Evolutionary conservation across 2,797 vertebrate genomes (phyloP).

Genomic region (Decapterus maruadsi): DNA sequence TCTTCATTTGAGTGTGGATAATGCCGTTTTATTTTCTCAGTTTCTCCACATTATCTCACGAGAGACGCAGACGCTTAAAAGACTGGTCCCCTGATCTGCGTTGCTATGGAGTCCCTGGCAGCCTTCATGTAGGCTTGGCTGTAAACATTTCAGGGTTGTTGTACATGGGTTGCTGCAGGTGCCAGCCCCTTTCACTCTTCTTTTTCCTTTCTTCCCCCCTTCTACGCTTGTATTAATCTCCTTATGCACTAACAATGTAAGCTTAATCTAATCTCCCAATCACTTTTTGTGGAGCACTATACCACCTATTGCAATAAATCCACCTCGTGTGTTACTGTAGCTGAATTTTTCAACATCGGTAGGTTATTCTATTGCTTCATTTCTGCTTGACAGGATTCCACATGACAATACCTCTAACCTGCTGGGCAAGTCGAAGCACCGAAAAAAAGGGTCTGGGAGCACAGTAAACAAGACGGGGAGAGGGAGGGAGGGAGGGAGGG

Average conservation of each 20-base stretch:
- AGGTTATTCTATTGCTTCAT: slow-evolving; percentile 42
- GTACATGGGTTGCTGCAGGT: slow-evolving; percentile 83
- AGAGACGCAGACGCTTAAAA: slow-evolving; percentile 65
- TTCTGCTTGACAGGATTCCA: slow-evolving; percentile 70
- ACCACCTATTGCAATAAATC: slow-evolving; percentile 17
- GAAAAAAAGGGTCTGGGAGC: slow-evolving; percentile 67
- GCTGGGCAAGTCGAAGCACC: slow-evolving; percentile 74
- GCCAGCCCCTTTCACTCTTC: slow-evolving; percentile 59
- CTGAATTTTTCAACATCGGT: slow-evolving; percentile 3
- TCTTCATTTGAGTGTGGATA: slow-evolving; percentile 28
- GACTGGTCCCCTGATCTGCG: slow-evolving; percentile 71
- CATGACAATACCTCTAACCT: slow-evolving; percentile 75
- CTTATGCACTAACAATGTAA: slow-evolving; percentile 44
- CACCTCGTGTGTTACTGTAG: not conserved
- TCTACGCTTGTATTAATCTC: slow-evolving; percentile 56
- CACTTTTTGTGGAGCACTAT: slow-evolving; percentile 1
- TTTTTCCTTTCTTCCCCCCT: slow-evolving; percentile 2
- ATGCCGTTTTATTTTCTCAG: slow-evolving; percentile 14
- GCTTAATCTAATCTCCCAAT: slow-evolving; percentile 22
- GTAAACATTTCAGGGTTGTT: slow-evolving; percentile 88
- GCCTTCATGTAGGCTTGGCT: slow-evolving; percentile 83
- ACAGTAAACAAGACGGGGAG: slow-evolving; percentile 74
- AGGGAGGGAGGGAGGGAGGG: slow-evolving; percentile 49
- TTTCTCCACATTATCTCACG: slow-evolving; percentile 56
- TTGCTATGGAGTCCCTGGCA: slow-evolving; percentile 86